phyloP scores from a whole-genome alignment of 2,888 invertebrate genomes.

The Rapana venosa region DNA sequence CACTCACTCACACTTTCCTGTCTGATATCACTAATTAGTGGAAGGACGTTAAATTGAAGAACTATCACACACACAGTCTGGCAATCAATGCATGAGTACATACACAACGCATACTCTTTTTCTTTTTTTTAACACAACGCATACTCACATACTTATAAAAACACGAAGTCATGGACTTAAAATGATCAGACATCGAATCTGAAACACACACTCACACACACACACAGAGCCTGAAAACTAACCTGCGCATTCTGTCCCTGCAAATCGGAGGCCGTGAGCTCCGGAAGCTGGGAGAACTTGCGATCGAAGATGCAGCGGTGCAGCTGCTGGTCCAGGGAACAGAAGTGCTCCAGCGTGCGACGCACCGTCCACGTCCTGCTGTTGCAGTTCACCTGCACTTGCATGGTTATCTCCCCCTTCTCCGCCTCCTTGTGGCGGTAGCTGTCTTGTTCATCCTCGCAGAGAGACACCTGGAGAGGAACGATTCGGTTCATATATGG shows the following conservation, averaged over 20 bases:
- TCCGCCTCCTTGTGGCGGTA: constrained; percentile 64
- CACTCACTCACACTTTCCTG: too few relatives aligned
- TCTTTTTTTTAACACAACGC: too few relatives aligned
- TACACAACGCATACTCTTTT: too few relatives aligned
- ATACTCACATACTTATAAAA: too few relatives aligned
- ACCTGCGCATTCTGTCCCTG: not conserved
- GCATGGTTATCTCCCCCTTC: constrained; percentile 53
- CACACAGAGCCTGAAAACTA: not conserved
- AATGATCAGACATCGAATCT: too few relatives aligned
- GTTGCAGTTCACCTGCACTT: constrained; percentile 64
- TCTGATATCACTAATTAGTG: too few relatives aligned
- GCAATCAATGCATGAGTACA: too few relatives aligned
- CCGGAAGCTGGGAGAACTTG: constrained; percentile 90
- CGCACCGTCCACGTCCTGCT: constrained; percentile 90
- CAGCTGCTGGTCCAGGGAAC: constrained; percentile 93
- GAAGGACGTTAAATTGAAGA: too few relatives aligned
- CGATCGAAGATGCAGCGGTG: constrained; percentile 98
- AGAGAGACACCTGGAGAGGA: constrained; percentile 77
- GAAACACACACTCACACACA: not conserved
- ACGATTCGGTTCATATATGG: too few relatives aligned
- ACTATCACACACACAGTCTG: too few relatives aligned
- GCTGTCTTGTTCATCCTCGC: constrained; percentile 77
- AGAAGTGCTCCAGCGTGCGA: constrained; percentile 90
- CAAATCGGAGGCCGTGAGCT: constrained; percentile 63
- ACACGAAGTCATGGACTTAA: too few relatives aligned